Evolutionary conservation across 1,140 invertebrate genomes (phyloP).

Genomic region (Drosophila varians): DNA sequence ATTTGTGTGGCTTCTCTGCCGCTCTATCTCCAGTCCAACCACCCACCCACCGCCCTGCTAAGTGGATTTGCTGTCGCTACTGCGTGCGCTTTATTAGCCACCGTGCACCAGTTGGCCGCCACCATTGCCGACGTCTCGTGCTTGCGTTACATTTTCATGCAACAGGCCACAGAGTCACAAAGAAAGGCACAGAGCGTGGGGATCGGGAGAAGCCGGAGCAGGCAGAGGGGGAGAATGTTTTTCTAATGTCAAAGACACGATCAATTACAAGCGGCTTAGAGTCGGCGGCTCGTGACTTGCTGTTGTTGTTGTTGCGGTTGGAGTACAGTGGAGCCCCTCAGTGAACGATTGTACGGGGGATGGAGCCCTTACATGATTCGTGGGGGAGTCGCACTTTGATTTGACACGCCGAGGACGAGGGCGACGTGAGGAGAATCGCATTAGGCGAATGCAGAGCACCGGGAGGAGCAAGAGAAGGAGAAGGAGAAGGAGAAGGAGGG

Average conservation of each 20-base stretch:
- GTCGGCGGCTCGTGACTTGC: constrained; percentile 48
- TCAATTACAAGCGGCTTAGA: constrained; percentile 58
- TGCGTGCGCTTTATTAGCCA: constrained; percentile 60
- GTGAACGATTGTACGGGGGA: neutral
- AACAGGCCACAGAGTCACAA: constrained; percentile 18
- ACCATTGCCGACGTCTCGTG: constrained; percentile 32
- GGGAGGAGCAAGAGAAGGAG: too few species aligned
- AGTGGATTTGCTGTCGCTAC: constrained; percentile 55
- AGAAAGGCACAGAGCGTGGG: neutral
- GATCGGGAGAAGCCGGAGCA: neutral
- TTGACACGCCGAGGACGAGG: constrained; percentile 42
- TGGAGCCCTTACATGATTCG: neutral
- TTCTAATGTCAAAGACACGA: constrained; percentile 64
- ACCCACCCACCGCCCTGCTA: constrained; percentile 28
- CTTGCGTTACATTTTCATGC: constrained; percentile 51
- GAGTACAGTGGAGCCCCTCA: neutral
- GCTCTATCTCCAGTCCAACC: neutral
- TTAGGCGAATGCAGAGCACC: neutral
- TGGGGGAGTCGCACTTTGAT: constrained; percentile 30
- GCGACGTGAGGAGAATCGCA: constrained; percentile 33
- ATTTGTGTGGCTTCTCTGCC: constrained; percentile 35
- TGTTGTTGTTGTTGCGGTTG: constrained; percentile 29
- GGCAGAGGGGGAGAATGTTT: constrained; percentile 31
- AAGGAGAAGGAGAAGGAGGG: too few species aligned
- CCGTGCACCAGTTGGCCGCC: constrained; percentile 58